Evolutionary conservation across 1,140 invertebrate species (phyloP).

Genomic region (Meteorus sp.): DNA sequence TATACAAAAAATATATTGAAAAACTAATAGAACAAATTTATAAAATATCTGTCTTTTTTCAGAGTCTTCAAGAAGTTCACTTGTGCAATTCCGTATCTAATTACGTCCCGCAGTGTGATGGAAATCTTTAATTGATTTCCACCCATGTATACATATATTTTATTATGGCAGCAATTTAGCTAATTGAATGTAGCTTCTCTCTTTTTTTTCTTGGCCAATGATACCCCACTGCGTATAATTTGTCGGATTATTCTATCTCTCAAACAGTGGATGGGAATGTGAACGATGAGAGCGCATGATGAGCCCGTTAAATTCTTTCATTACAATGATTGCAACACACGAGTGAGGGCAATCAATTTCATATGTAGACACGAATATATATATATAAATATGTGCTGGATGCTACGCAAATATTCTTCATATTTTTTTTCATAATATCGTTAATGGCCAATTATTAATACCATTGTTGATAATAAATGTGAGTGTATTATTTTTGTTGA

Average conservation of each 20-base stretch:
- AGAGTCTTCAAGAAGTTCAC: too few species aligned
- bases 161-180: constrained; percentile 25
- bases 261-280: too few species aligned
- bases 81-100: too few species aligned
- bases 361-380: neutral
- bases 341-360: constrained; percentile 11
- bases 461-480: too few species aligned
- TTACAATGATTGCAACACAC: constrained; percentile 19
- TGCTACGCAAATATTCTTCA: neutral
- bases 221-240: constrained; percentile 43
- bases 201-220: constrained; percentile 31
- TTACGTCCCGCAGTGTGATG: too few species aligned
- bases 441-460: too few species aligned
- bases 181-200: constrained; percentile 10
- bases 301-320: constrained; percentile 23
- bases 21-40: too few species aligned
- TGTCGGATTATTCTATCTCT: constrained; percentile 21
- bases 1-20: too few species aligned
- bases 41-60: too few species aligned
- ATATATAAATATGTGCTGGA: neutral
- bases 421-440: neutral
- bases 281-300: too few species aligned
- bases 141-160: constrained; percentile 41
- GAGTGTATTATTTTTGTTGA: too few species aligned
- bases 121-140: constrained; percentile 49